A percentile compares a stretch with the other conserved stretches of the same genome.
Evolutionary conservation across 2,113 vertebrate genomes (phyloP).

Genomic region (Hydropotes inermis): DNA sequence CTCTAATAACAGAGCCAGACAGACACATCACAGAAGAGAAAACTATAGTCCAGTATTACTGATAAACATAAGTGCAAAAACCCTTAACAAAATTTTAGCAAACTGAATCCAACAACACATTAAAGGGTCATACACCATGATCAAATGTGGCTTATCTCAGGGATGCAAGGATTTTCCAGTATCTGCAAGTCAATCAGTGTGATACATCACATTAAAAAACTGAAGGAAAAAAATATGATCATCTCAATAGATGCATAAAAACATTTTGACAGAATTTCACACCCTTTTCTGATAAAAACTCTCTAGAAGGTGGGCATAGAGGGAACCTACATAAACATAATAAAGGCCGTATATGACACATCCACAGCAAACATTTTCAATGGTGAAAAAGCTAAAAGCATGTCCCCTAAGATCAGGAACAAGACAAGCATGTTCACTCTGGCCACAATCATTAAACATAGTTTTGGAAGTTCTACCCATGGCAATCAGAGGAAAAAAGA

Average conservation of each 20-base stretch:
- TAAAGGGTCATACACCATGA: fast-evolving
- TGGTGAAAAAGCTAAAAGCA: background rate
- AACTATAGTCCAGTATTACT: background rate
- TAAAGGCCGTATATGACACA: background rate
- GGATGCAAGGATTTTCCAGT: background rate
- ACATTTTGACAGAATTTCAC: background rate
- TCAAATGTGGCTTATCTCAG: background rate
- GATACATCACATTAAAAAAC: background rate
- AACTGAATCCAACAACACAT: background rate
- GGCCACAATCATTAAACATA: background rate
- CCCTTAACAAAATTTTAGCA: background rate
- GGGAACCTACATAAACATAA: background rate
- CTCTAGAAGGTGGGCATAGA: background rate
- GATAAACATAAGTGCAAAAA: background rate
- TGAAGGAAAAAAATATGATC: background rate
- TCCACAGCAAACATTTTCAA: background rate
- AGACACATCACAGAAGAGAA: background rate
- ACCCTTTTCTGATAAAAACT: background rate
- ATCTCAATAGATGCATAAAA: background rate
- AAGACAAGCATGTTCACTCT: background rate
- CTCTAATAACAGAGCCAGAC: background rate
- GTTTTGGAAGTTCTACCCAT: background rate
- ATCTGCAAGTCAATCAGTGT: background rate
- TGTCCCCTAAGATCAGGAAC: background rate
- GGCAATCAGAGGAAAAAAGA: background rate